Base-by-base conservation (phyloP, 2,888 invertebrate genomes). In the Gandaritis pyraliata region DNA sequence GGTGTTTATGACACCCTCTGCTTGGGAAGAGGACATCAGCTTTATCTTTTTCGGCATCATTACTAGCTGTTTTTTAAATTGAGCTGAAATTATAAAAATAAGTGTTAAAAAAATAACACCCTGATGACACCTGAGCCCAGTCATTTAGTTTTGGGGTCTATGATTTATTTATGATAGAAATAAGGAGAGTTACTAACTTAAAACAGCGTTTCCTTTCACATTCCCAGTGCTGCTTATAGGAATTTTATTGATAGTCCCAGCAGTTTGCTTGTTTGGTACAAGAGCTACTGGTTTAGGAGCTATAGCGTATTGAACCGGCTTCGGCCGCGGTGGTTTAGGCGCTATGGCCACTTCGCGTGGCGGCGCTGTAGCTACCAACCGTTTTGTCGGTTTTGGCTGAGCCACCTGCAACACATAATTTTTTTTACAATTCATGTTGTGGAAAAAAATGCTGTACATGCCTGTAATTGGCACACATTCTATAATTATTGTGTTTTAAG, bases 301-400 rank as follows among this genome's bases (percentile, higher is more conserved):
- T 12, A 89, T 85, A 0, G 85, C 76, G 33, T 77, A 78, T 54
- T 82, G 86, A 41, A 85, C 84, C 12, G 58, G 29, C 57, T 72
- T 73, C 0, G 71, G 72, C 0, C 72, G 50, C 7, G 46, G 66
- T 1, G 78, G 80, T 38, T 79, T 93, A 0, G 93, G 93, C 0
- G 93, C 93, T 64, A 93, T 93, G 0, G 93, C 89, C 1, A 93
- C 85, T 64, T 82, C 93, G 70, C 77, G 90, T 68, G 86, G 88
- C 0, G 76, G 65, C 1, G 70, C 72, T 0, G 72, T 56, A 2
- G 78, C 56, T 39, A 83, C 80, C 6, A 69, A 60, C 64, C 80
- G 84, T 51, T 75, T 80, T 0, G 55, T 50, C 29, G 71, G 70
- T 5, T 61, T 59, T 1, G 75, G 59, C 3, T 74, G 48, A 13